Evolutionary conservation across 1,140 invertebrate genomes (phyloP), one percentile per base, ranked within the genome.

Genomic region (Brachionus paranguensis): DNA sequence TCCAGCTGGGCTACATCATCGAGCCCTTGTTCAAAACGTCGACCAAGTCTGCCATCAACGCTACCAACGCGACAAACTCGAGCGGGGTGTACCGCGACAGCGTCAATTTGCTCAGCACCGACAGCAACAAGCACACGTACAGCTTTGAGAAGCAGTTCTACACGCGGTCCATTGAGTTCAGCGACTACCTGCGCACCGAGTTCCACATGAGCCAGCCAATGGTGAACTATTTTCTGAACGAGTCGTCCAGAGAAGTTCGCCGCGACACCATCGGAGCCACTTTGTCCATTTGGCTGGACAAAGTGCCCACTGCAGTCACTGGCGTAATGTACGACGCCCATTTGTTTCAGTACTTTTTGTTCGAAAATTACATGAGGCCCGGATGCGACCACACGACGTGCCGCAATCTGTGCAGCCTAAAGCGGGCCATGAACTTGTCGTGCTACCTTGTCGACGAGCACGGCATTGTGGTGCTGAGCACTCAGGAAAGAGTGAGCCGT

Each of bases 131-230:
- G 11, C 78, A 81, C 29, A 81, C 78, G 11, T 81, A 64, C 43
- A 81, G 78, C 53, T 81, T 81, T 64, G 78, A 81, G 27, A 81
- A 81, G 65, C 53, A 60, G 11, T 81, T 64, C 27, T 81, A 81
- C 53, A 81, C 78, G 0, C 50, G 78, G 7, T 81, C 78, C 3
- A 68, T 81, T 41, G 78, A 81, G 27, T 81, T 81, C 37, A 64
- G 50, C 27, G 78, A 81, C 45, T 81, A 64, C 37, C 37, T 81
- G 17, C 20, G 78, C 8, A 81, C 78, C 2, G 37, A 10, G 20
- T 81, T 81, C 20, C 64, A 65, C 29, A 24, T 65, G 37, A 65
- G 11, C 37, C 14, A 43, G 24, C 78, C 78, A 5, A 29, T 81
- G 33, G 78, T 81, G 0, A 81, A 81, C 41, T 81, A 81, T 81